Base-by-base conservation (phyloP, 2,888 invertebrate genomes). In the Hypomecis punctinalis region DNA sequence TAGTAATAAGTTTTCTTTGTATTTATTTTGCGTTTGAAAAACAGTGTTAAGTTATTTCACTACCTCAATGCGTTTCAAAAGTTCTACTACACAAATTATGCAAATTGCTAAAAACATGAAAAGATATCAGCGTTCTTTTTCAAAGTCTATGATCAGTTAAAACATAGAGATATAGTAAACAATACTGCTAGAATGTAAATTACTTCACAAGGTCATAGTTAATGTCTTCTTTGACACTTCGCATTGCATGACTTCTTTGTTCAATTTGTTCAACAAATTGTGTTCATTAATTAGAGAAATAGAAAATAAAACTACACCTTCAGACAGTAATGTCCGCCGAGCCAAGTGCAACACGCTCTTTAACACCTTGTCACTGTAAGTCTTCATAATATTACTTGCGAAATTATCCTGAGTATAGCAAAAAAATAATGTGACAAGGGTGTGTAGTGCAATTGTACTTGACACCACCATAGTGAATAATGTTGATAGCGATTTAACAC, bases 281-380 rank as follows among this genome's bases (percentile, higher is more conserved):
- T 51, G 45, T 63, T 57, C 60, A 66, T 71, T 68, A 66, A 67
- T 69, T 65, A 63, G 60, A 61, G 47, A 68, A 63, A 61, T 60
- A 62, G 61, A 70, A 72, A 71, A 66, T 52, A 63, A 68, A 69
- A 61, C 61, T 59, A 47, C 61, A 63, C 69, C 66, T 68, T 67
- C 57, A 62, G 62, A 67, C 61, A 57, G 61, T 61, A 61, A 57
- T 48, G 61, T 52, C 52, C 56, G 43, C 48, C 58, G 48, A 58
- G 11, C 39, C 48, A 45, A 58, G 45, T 56, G 54, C 39, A 48
- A 42, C 5, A 9, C 35, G 42, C 40, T 2, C 0, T 57, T 51
- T 36, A 53, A 39, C 9, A 53, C 65, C 45, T 11, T 57, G 65
- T 58, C 65, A 8, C 33, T 43, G n/a, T 58, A 35, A 57, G 8